phyloP scores from a whole-genome alignment of 2,113 vertebrate genomes.

The Aegithalos caudatus region DNA sequence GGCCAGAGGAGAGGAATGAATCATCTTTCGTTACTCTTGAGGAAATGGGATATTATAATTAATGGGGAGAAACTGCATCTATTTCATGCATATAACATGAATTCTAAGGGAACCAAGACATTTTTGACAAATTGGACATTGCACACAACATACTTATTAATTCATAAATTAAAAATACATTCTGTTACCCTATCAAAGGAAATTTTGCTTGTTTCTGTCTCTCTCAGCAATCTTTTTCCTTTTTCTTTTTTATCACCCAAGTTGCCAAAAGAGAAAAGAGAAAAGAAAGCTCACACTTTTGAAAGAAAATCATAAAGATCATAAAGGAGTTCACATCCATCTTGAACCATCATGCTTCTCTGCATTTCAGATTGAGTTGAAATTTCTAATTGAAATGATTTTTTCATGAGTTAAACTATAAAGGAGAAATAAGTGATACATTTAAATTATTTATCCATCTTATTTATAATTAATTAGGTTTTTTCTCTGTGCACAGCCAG shows the following conservation, averaged over 20 bases:
- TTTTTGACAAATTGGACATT: constrained; percentile 60
- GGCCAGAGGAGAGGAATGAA: constrained; percentile 45
- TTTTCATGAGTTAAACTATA: constrained; percentile 90
- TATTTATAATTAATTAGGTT: constrained; percentile 89
- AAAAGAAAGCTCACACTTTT: constrained; percentile 24
- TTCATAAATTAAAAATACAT: constrained; percentile 63
- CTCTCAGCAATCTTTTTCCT: not conserved
- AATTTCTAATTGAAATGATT: constrained; percentile 93
- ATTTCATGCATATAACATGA: constrained; percentile 66
- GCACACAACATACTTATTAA: constrained; percentile 50
- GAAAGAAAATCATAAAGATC: constrained; percentile 57
- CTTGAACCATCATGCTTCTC: constrained; percentile 55
- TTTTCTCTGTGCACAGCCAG: constrained; percentile 74
- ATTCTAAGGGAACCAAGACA: not conserved
- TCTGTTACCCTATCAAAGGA: constrained; percentile 42
- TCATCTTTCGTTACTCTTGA: constrained; percentile 41
- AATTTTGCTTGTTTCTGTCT: constrained; percentile 37
- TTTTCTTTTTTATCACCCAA: constrained; percentile 45
- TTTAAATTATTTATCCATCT: constrained; percentile 91
- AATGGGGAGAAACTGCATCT: constrained; percentile 29
- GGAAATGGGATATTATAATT: constrained; percentile 58
- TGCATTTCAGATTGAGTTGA: constrained; percentile 81
- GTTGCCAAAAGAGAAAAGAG: not conserved
- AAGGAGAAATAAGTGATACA: constrained; percentile 89
- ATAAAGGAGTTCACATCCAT: constrained; percentile 70